Conservation (phyloP, 1,140 invertebrate species). For the Spodoptera litura region DNA sequence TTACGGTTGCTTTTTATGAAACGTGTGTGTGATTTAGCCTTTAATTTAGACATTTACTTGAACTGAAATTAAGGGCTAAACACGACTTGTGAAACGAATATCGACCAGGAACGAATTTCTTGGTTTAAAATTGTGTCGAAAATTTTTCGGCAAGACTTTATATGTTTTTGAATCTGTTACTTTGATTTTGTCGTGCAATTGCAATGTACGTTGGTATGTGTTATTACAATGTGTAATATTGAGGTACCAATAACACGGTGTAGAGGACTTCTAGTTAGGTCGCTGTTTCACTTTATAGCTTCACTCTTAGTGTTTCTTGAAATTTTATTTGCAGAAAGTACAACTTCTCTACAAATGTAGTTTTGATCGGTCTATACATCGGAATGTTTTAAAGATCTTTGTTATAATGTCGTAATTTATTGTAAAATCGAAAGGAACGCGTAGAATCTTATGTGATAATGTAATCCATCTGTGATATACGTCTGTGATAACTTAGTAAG, state of each 20-base stretch:
- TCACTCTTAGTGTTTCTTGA: neutral
- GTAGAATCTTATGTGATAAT: neutral
- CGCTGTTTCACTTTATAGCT: no score
- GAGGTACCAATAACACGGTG: no score
- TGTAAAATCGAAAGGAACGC: constrained; percentile 8
- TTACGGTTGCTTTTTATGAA: neutral
- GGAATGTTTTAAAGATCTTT: neutral
- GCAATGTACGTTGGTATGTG: no score
- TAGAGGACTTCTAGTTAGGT: no score
- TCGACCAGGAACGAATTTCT: no score
- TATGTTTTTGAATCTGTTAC: no score
- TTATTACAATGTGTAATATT: no score
- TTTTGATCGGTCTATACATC: neutral
- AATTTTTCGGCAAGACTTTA: no score
- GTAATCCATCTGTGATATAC: constrained; percentile 25
- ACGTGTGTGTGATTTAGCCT: neutral
- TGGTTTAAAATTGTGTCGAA: no score
- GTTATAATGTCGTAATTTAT: neutral
- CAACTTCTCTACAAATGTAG: neutral
- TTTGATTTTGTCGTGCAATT: no score
- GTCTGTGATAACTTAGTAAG: constrained; percentile 8
- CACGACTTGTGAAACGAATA: no score
- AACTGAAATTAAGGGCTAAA: neutral
- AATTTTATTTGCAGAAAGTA: constrained; percentile 17
- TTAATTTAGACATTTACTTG: neutral